Base-by-base conservation (phyloP, 2,113 vertebrate genomes). In the Vidua chalybeata region DNA sequence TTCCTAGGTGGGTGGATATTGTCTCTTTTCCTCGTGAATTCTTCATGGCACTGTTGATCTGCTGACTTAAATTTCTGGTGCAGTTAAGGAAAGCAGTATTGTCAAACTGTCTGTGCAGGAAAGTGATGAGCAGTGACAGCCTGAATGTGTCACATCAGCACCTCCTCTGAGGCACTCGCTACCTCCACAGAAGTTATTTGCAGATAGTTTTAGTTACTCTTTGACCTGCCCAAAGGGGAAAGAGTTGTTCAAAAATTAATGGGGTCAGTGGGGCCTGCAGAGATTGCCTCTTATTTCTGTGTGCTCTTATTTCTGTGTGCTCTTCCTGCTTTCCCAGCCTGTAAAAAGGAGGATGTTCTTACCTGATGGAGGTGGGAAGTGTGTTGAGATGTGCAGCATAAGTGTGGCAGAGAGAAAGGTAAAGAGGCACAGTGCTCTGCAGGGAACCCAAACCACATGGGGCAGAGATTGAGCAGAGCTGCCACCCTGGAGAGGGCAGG, bases 111-210 rank as follows among this genome's bases (percentile, higher is more conserved):
- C 72, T 91, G 49, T 6, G 7, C 66, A 62, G 88, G 59, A 52
- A 82, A 73, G 73, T 74, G 72, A 64, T 69, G 61, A 45, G 71
- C 76, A 55, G 81, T 45, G 74, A 71, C 84, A 92, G 75, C 55
- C 86, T 90, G 52, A 71, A 49, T 61, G 59, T 77, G 49, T 80
- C 63, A 73, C 41, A 28, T 72, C 82, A 88, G 73, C 68, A 79
- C 69, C 54, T 85, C 84, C 83, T 62, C 49, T 13, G 3, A 66
- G 66, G 67, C 45, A 43, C 79, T 84, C 28, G 1, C 77, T 82
- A 49, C 81, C 78, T 87, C 87, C 78, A 62, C 87, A 76, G 58
- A 72, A 87, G 66, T n/a, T 92, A 87, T 63, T 76, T 92, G 76
- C 48, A 71, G 88, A 37, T 16, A 69, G 79, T 73, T 93, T 88